Conservation (phyloP, 2,797 vertebrate species). For the Gymnoscopelus braueri region DNA sequence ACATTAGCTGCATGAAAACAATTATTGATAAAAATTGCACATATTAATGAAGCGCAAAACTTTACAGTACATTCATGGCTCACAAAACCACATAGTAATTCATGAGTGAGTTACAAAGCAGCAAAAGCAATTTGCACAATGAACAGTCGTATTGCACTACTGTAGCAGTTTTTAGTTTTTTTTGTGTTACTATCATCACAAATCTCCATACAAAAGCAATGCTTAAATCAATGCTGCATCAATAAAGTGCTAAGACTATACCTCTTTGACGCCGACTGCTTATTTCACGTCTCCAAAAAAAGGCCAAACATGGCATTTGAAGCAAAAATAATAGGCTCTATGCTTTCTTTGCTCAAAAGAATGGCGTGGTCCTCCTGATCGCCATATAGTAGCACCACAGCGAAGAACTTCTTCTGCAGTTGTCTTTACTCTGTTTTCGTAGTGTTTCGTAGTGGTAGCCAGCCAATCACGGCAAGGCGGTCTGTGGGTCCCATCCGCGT, state of each 20-base stretch:
- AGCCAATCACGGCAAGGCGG: too few relatives aligned
- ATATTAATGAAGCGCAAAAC: slow-evolving; percentile 32
- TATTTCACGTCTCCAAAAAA: slow-evolving; percentile 48
- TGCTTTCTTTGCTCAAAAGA: neutral
- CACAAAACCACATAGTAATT: slow-evolving; percentile 34
- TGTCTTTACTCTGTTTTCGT: too few relatives aligned
- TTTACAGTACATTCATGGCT: slow-evolving; percentile 31
- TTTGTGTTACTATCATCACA: slow-evolving; percentile 19
- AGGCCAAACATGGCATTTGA: slow-evolving; percentile 74
- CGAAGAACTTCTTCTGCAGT: too few relatives aligned
- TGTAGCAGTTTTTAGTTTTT: slow-evolving; percentile 19
- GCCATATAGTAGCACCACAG: too few relatives aligned
- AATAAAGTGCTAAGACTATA: slow-evolving; percentile 71
- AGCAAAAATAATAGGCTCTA: slow-evolving; percentile 44
- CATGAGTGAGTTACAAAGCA: slow-evolving; percentile 53
- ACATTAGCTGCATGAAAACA: slow-evolving; percentile 20
- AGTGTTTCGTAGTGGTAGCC: too few relatives aligned
- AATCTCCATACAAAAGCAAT: slow-evolving; percentile 32
- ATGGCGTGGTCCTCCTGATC: too few relatives aligned
- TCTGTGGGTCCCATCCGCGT: too few relatives aligned
- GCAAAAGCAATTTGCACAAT: slow-evolving; percentile 44
- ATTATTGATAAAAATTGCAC: slow-evolving; percentile 10
- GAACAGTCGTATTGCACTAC: slow-evolving; percentile 50
- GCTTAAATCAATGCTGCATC: slow-evolving; percentile 35
- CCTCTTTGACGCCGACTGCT: slow-evolving; percentile 21